phyloP scores from a whole-genome alignment of 2,797 vertebrate genomes.

The Falco peregrinus region DNA sequence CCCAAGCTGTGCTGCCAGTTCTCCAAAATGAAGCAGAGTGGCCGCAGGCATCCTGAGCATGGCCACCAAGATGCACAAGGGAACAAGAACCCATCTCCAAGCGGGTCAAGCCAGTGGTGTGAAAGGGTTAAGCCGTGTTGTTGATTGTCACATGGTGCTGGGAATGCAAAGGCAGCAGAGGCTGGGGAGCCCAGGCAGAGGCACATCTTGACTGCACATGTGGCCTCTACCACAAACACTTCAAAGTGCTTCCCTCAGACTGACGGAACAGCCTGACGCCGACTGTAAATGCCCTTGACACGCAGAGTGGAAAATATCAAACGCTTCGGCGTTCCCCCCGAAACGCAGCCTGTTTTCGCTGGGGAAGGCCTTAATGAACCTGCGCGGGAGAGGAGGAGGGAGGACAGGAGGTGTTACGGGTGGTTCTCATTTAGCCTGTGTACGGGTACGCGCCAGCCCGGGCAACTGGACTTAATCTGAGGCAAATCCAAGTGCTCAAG shows the following conservation, averaged over 20 bases:
- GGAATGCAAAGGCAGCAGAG: conserved; percentile 79
- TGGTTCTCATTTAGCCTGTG: conserved; percentile 76
- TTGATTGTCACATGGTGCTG: conserved; percentile 94
- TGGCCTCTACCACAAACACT: conserved; percentile 93
- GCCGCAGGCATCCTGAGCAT: not conserved
- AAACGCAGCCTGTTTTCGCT: conserved; percentile 70
- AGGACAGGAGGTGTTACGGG: conserved; percentile 32
- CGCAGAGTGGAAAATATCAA: conserved; percentile 96
- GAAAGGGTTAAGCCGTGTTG: conserved; percentile 90
- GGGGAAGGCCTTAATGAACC: conserved; percentile 78
- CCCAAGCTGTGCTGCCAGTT: fast-evolving
- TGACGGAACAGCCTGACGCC: conserved; percentile 94
- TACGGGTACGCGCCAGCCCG: not conserved
- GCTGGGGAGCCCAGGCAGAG: conserved; percentile 63
- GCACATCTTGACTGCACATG: conserved; percentile 99
- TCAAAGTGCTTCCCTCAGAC: conserved; percentile 97
- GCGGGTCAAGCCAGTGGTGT: not conserved
- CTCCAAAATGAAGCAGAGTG: not conserved
- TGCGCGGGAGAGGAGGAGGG: conserved; percentile 48
- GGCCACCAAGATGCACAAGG: fast-evolving
- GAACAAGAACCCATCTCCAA: not conserved
- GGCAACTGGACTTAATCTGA: conserved; percentile 54
- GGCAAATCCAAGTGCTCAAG: conserved; percentile 28
- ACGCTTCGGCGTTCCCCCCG: conserved; percentile 76
- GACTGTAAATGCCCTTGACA: conserved; percentile 98